Percentiles rank a stretch among this genome's conserved stretches.
Evolutionary conservation across 2,888 invertebrate species (phyloP).

Genomic region (Erannis defoliaria): DNA sequence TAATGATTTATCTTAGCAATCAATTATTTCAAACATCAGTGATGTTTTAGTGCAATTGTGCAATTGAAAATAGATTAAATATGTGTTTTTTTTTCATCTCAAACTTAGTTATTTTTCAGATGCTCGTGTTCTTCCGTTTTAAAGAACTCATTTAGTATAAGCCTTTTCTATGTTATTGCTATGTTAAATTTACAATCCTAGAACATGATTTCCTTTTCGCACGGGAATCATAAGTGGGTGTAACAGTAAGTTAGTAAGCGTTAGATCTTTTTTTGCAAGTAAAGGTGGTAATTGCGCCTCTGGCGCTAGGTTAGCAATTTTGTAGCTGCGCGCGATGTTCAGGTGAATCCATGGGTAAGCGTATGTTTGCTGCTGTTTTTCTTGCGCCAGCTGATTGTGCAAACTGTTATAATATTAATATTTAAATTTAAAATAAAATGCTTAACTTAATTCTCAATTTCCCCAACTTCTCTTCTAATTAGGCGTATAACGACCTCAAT

Average conservation of each 20-base stretch:
- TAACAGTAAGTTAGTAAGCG: neutral
- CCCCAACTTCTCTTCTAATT: too few species aligned
- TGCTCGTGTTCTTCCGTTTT: neutral
- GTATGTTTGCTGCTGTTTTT: constrained; percentile 12
- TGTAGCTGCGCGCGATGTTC: constrained; percentile 49
- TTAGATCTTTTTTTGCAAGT: neutral
- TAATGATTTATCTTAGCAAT: too few species aligned
- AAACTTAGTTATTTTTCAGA: too few species aligned
- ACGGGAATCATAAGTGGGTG: constrained; percentile 3
- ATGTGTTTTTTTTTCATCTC: too few species aligned
- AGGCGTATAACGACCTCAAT: too few species aligned
- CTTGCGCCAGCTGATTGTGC: constrained; percentile 3
- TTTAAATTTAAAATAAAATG: neutral
- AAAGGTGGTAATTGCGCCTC: constrained; percentile 20
- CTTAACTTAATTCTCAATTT: too few species aligned
- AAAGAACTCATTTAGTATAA: neutral
- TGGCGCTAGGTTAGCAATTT: constrained; percentile 29
- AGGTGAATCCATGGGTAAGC: constrained; percentile 47
- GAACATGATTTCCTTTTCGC: neutral
- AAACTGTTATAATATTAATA: constrained; percentile 32
- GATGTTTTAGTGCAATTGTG: too few species aligned
- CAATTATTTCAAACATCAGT: too few species aligned
- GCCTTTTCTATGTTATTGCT: neutral
- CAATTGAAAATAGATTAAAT: too few species aligned
- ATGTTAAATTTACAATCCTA: neutral